Conservation (phyloP, 2,797 vertebrate genomes). For the Sebastiscus albofasciatus region DNA sequence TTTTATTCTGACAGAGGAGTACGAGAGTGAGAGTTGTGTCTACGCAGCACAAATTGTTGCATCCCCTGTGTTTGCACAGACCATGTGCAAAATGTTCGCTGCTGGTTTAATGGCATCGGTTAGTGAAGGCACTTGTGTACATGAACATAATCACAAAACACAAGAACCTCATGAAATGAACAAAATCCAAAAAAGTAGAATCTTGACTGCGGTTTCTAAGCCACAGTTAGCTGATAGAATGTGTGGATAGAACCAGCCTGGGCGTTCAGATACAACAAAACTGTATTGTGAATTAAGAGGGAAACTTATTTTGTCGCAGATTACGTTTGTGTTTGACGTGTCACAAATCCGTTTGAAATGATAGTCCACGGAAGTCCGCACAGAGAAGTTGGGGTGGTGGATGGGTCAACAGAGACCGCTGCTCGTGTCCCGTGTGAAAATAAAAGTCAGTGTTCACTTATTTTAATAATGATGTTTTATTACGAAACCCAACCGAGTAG, state of each 20-base stretch:
- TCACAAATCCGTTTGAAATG: neutral
- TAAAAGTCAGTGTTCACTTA: too few relatives aligned
- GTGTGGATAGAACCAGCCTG: neutral
- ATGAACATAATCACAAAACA: neutral
- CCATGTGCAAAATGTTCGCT: neutral
- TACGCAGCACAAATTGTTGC: constrained; percentile 17
- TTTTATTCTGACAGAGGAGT: constrained; percentile 34
- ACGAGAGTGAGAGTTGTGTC: neutral
- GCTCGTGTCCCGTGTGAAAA: too few relatives aligned
- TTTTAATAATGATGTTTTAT: too few relatives aligned
- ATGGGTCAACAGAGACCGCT: neutral
- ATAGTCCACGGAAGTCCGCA: neutral
- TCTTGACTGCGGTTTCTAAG: neutral
- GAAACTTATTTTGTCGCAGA: neutral
- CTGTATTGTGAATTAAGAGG: neutral
- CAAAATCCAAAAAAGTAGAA: too few relatives aligned
- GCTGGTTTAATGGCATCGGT: neutral
- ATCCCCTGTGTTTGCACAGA: neutral
- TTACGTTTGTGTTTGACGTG: neutral
- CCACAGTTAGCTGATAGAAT: neutral
- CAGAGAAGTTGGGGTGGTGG: neutral
- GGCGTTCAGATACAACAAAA: neutral
- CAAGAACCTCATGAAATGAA: neutral
- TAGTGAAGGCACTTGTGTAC: neutral
- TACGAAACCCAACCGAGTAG: too few relatives aligned